Base-by-base conservation (phyloP, 2,797 vertebrate species). In the Silurus aristotelis region DNA sequence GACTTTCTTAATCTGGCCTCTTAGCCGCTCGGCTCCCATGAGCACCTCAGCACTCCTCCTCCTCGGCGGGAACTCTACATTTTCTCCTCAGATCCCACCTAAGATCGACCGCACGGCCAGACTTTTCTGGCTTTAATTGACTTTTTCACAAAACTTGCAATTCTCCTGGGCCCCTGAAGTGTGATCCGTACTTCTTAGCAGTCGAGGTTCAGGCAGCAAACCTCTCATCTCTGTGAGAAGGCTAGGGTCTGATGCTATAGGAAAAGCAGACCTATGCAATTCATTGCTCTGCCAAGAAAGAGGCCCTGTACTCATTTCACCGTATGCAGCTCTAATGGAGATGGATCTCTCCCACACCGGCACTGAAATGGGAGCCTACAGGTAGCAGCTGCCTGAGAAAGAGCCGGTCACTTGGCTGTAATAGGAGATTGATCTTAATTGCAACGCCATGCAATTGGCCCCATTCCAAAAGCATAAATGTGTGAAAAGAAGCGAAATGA, bases 341-440 rank as follows among this genome's bases (percentile, higher is more conserved):
- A 90, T 90, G 84, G 89, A 90, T 86, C 80, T 90, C 83, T 83
- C 70, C 80, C 60, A 76, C 83, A 66, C 64, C 31, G 46, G 58
- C 56, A 52, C 66, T 78, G 84, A 87, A 88, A 88, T 90, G 80
- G 88, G 66, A 88, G 86, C 80, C 84, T 85, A 85, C 80, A 85
- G 89, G 87, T 88, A 90, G 81, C 70, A 85, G 80, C 79, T 77
- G 71, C 86, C 77, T 27, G 78, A 85, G 82, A 84, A 84, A 83
- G 87, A 77, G 76, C 73, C 25, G 79, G 84, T 48, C 87, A 83
- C 84, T 90, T 70, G 82, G 75, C 81, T 76, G 84, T 88, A 90
- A 86, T 85, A 80, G 83, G 85, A 87, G 86, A 88, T 88, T 87
- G 89, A 88, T 90, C 87, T 87, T 88, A 88, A 87, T 88, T 88